Evolutionary conservation across 2,797 vertebrate genomes (phyloP).

Genomic region (Petrocephalus schoutedeni): DNA sequence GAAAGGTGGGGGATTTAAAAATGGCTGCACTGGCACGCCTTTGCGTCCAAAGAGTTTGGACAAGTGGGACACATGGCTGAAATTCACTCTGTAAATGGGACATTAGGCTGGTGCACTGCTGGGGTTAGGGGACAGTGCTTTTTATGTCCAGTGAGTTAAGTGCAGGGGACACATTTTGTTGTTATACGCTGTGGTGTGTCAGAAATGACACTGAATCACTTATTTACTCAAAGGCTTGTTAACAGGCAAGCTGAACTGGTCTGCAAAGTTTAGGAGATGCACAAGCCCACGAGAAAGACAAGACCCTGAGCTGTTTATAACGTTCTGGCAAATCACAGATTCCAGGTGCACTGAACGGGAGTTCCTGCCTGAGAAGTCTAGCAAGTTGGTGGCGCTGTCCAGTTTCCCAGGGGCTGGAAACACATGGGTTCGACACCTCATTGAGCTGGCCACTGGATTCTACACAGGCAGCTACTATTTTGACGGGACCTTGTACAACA

Average conservation of each 20-base stretch:
- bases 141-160: too few relatives aligned
- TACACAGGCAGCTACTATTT: constrained; percentile 97
- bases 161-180: too few relatives aligned
- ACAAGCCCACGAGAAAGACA: neutral
- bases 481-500: constrained; percentile 88
- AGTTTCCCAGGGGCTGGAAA: constrained; percentile 96
- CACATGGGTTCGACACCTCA: constrained; percentile 90
- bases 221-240: neutral
- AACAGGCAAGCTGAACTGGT: neutral
- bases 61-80: neutral
- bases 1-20: neutral
- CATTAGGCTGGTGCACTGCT: neutral
- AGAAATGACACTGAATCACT: too few relatives aligned
- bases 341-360: constrained; percentile 87
- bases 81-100: neutral
- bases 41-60: neutral
- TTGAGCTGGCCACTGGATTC: constrained; percentile 86
- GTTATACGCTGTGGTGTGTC: too few relatives aligned
- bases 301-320: neutral
- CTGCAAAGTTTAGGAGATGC: neutral
- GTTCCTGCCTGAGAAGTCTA: constrained; percentile 83
- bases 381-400: constrained; percentile 82
- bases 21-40: neutral
- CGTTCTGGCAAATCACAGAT: constrained; percentile 58
- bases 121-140: too few relatives aligned